These are phyloP conservation scores for Aldabrachelys gigantea DNA, from an alignment of 2,113 vertebrate species.

Conservation along the genomic window DNA sequence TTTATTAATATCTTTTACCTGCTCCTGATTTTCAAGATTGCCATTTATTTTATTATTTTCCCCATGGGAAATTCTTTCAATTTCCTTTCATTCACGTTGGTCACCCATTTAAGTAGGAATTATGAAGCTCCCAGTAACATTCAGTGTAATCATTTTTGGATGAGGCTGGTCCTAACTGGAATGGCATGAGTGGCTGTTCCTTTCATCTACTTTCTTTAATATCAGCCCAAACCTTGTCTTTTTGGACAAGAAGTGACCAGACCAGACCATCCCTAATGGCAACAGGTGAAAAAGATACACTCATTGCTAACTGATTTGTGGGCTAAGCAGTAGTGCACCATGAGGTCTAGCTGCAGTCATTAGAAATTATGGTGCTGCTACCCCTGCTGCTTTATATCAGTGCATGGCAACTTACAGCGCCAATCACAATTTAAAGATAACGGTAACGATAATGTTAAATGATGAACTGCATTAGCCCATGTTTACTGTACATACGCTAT, in stretches of 20 bases:
- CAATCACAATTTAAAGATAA: background rate
- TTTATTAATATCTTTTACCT: background rate
- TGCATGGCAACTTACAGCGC: background rate
- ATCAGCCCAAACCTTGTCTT: background rate
- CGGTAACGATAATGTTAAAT: background rate
- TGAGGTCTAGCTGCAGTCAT: background rate
- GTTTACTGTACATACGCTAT: background rate
- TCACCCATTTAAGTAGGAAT: background rate
- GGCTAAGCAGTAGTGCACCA: background rate
- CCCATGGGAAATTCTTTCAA: background rate
- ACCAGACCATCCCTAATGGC: background rate
- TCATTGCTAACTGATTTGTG: background rate
- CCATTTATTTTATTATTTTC: background rate
- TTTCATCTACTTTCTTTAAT: background rate
- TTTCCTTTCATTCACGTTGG: background rate
- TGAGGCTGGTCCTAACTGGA: background rate
- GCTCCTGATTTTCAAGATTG: background rate
- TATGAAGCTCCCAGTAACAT: background rate
- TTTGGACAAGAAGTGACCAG: background rate
- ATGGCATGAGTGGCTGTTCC: background rate
- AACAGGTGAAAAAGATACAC: background rate
- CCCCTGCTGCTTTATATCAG: background rate
- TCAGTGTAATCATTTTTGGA: background rate
- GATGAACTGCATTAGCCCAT: background rate
- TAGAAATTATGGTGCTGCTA: background rate